Percentiles rank a stretch among this genome's conserved stretches.
These are phyloP conservation scores for Babylonia areolata DNA, from an alignment of 1,140 invertebrate species.

Conservation along the genomic window DNA sequence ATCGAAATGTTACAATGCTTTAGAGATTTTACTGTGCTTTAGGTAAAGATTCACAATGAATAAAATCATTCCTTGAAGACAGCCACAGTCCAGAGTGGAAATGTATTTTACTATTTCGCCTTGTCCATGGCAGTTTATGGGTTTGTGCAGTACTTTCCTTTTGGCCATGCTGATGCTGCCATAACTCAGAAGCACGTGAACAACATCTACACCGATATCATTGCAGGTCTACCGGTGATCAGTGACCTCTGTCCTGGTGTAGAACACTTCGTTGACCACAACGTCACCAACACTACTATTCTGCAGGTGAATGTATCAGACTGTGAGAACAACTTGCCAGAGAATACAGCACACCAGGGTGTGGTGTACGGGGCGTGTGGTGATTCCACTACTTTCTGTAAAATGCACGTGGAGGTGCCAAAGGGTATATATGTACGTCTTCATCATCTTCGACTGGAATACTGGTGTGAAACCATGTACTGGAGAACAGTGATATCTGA, in stretches of 20 bases:
- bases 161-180: no score
- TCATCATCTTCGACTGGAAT: background rate
- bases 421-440: background rate
- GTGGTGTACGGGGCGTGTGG: background rate
- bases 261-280: background rate
- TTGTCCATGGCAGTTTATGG: no score
- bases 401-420: background rate
- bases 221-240: no score
- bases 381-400: background rate
- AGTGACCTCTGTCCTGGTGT: background rate
- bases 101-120: no score
- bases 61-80: no score
- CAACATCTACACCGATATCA: no score
- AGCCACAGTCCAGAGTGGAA: no score
- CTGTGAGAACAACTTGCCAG: background rate
- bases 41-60: no score
- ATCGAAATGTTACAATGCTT: no score
- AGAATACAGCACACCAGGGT: background rate
- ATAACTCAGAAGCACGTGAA: no score
- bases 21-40: no score
- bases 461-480: background rate
- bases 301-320: background rate
- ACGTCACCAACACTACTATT: background rate
- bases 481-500: background rate
- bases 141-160: no score